A percentile compares a stretch with the other conserved stretches of the same genome.
Evolutionary conservation across 2,888 invertebrate genomes (phyloP).

Genomic region (Willowsia nigromaculata): DNA sequence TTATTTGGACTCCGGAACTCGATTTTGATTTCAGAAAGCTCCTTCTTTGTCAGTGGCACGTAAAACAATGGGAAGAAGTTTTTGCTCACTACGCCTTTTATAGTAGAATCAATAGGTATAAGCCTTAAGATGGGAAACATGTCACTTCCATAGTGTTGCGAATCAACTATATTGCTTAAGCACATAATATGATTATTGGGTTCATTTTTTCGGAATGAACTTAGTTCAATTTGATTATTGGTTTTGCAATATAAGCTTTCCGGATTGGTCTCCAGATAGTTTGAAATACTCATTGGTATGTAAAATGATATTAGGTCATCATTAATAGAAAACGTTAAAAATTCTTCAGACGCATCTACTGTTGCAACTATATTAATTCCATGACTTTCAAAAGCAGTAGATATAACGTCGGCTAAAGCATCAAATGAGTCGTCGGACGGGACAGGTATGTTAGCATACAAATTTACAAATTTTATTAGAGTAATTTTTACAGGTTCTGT

Average conservation of each 20-base stretch:
- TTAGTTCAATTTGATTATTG: too few species aligned
- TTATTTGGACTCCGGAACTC: too few species aligned
- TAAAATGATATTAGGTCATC: background rate
- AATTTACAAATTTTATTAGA: background rate
- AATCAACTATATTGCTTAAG: background rate
- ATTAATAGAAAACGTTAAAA: background rate
- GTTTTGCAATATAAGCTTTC: background rate
- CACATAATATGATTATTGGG: background rate
- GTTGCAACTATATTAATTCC: background rate
- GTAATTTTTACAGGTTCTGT: background rate
- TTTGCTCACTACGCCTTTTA: too few species aligned
- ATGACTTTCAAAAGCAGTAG: background rate
- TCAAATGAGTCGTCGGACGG: background rate
- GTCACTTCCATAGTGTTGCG: background rate
- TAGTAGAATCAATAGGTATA: background rate
- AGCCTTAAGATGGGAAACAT: background rate
- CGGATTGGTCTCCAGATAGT: background rate
- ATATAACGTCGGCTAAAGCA: background rate
- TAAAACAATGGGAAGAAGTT: too few species aligned
- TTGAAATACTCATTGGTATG: background rate
- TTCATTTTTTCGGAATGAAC: background rate
- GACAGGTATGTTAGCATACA: background rate
- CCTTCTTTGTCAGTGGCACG: too few species aligned
- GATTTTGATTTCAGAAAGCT: too few species aligned
- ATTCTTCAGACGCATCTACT: background rate